Base-by-base conservation (phyloP, 2,888 invertebrate species). In the Hirtodrosophila trivittata region DNA sequence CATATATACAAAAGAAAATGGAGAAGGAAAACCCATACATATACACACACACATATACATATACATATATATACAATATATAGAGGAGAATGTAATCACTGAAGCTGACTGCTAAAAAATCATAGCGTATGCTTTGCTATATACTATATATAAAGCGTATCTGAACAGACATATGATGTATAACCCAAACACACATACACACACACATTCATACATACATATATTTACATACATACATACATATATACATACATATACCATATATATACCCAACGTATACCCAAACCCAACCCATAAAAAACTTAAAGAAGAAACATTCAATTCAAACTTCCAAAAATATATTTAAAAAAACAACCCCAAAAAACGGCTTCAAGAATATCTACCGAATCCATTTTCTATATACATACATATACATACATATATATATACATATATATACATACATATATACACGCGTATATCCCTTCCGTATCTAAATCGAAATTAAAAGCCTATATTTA, bases 401-500 rank as follows among this genome's bases (percentile, higher is more conserved):
- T 33, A 45, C 26, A 8, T 30, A 8, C 5, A 30, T 42, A 66
- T 49, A 60, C 45, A 52, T n/a, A 13, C 10, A 16, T 14, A 1
- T 13, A 8, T 26, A 42, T 28, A 13, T 26, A 13, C 9, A 43
- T 28, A 43, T 14, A 39, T 32, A 49, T 4, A 21, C 41, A 28
- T 30, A 37, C 21, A 39, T 26, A 51, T 37, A 49, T 28, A 65
- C 25, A 47, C 35, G 45, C 56, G 25, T 66, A 73, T 28, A 50
- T 74, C 65, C 73, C 62, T 56, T 49, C 66, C 71, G 39, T 52
- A 71, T 42, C 41, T 39, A 55, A 68, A 75, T 65, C 64, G 51
- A 77, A 77, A 75, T 74, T 63, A 73, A 75, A 70, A 64, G 64
- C 78, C 68, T 76, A 80, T 82, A 80, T 82, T 78, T 78, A 82